Percentiles rank a stretch among this genome's conserved stretches.
These are phyloP conservation scores for Procavia capensis DNA, from an alignment of 2,113 vertebrate genomes.

Conservation along the genomic window DNA sequence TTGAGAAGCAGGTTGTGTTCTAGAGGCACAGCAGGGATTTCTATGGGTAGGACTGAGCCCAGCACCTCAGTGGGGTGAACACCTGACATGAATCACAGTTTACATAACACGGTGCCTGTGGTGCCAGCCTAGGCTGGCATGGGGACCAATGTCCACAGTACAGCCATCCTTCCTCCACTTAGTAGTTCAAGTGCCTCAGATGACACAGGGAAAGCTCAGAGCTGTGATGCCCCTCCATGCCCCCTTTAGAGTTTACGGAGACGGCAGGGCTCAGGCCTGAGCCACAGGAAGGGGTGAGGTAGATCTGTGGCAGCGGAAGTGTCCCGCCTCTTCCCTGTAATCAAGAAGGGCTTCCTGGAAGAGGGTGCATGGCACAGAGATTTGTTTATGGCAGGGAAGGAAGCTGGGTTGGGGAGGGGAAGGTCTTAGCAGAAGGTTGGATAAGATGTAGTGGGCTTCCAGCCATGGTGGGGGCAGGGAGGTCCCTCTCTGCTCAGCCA, in stretches of 20 bases:
- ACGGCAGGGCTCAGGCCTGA: background rate
- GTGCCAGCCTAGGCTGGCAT: background rate
- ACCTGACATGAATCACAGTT: background rate
- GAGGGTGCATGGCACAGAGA: slow-evolving; percentile 43
- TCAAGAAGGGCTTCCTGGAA: slow-evolving; percentile 70
- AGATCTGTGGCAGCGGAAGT: slow-evolving; percentile 40
- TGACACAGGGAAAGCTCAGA: background rate
- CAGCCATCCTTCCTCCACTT: background rate
- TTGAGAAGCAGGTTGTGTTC: background rate
- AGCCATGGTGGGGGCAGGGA: background rate
- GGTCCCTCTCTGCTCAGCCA: background rate
- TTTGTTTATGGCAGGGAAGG: slow-evolving; percentile 74
- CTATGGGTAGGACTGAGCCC: background rate
- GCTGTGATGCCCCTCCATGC: background rate
- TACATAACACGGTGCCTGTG: background rate
- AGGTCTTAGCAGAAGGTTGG: background rate
- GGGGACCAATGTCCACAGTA: background rate
- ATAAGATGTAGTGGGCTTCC: background rate
- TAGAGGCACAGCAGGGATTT: background rate
- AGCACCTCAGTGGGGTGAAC: background rate
- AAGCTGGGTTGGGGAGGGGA: slow-evolving; percentile 35
- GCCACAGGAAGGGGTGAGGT: slow-evolving; percentile 56
- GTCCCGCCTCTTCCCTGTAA: slow-evolving; percentile 58
- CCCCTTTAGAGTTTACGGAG: background rate
- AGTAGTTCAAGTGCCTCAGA: background rate